These are phyloP conservation scores for Metridium senile DNA, from an alignment of 92 coral and sea anemone species.

Conservation along the genomic window DNA sequence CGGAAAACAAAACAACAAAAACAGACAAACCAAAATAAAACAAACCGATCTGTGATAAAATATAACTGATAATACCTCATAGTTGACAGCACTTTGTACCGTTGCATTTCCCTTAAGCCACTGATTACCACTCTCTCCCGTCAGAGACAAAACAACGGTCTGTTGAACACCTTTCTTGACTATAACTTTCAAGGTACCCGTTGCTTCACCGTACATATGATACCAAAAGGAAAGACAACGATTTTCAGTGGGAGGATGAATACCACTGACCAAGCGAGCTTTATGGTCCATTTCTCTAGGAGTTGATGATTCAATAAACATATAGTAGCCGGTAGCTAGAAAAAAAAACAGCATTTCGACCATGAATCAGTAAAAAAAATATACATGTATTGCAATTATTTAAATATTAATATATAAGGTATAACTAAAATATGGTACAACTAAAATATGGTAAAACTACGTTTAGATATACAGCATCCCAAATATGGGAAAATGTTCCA, in stretches of 20 bases:
- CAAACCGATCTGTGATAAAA: not conserved
- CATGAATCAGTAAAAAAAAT: too few relatives aligned
- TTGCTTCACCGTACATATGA: constrained; percentile 77
- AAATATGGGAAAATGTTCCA: too few relatives aligned
- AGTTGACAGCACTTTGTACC: constrained; percentile 48
- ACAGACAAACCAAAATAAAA: not conserved
- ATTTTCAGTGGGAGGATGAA: constrained; percentile 65
- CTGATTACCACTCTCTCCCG: constrained; percentile 71
- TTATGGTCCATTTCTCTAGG: constrained; percentile 76
- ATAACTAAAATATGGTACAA: too few relatives aligned
- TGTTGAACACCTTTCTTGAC: constrained; percentile 31
- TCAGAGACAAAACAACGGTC: constrained; percentile 23
- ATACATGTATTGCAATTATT: not conserved
- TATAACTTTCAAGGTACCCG: constrained; percentile 61
- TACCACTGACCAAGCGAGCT: constrained; percentile 78
- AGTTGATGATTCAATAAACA: constrained; percentile 88
- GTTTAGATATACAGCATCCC: too few relatives aligned
- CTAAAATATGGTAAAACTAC: too few relatives aligned
- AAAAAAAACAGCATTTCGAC: too few relatives aligned
- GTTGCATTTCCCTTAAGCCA: constrained; percentile 60
- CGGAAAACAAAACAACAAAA: not conserved
- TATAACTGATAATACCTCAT: constrained; percentile 49
- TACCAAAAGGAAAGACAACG: constrained; percentile 85
- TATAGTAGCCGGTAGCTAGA: constrained; percentile 65
- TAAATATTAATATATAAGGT: too few relatives aligned